Percentiles rank a stretch among this genome's conserved stretches.
phyloP scores from a whole-genome alignment of 2,888 invertebrate genomes.

The Hydropsyche betteni region DNA sequence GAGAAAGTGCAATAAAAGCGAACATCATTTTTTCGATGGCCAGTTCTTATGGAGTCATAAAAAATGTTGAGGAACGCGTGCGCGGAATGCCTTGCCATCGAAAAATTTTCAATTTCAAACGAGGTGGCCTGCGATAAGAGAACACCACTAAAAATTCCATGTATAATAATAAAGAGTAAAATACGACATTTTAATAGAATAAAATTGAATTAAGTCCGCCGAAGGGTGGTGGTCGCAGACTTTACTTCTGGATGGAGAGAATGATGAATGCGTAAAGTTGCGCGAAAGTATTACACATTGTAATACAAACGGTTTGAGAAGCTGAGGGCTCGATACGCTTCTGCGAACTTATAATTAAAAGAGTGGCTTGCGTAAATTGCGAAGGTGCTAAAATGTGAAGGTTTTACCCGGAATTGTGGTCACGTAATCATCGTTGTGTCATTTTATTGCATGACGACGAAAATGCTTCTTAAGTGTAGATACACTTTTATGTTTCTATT shows the following conservation, averaged over 20 bases:
- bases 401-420: too few species aligned
- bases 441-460: too few species aligned
- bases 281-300: neutral
- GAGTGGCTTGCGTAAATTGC: slow-evolving; percentile 20
- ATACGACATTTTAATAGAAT: neutral
- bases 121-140: neutral
- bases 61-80: slow-evolving; percentile 6
- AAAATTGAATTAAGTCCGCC: slow-evolving; percentile 2
- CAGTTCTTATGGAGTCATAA: slow-evolving; percentile 27
- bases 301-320: slow-evolving; percentile 3
- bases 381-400: too few species aligned
- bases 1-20: slow-evolving; percentile 32
- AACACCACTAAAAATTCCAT: neutral
- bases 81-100: neutral
- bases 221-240: neutral
- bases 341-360: slow-evolving; percentile 29
- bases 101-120: neutral
- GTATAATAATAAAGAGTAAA: neutral
- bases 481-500: too few species aligned
- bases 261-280: slow-evolving; percentile 28
- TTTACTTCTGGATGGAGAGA: too few species aligned
- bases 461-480: too few species aligned
- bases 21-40: slow-evolving; percentile 26
- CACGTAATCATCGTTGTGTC: too few species aligned
- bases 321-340: neutral